Percentiles rank a stretch among this genome's conserved stretches.
Conservation (phyloP, 1,140 invertebrate genomes). For the Euwallacea fornicatus region DNA sequence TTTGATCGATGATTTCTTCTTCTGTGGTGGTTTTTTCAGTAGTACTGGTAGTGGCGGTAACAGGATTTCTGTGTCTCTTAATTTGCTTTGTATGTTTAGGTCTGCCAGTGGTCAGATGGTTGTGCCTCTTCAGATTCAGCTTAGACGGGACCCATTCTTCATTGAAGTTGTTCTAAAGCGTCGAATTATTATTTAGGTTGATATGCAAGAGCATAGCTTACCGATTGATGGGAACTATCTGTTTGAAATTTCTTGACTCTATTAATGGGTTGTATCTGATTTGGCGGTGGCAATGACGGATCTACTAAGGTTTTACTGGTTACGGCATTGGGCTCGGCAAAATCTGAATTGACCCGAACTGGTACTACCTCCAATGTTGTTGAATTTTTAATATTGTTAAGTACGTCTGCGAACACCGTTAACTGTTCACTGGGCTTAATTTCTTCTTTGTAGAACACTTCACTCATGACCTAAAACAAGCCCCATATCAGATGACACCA, state of each 20-base stretch:
- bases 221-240: constrained; percentile 8
- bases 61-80: neutral
- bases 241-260: constrained; percentile 27
- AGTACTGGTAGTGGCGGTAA: constrained; percentile 18
- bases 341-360: constrained; percentile 15
- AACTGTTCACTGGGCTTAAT: constrained; percentile 52
- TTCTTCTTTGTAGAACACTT: constrained; percentile 52
- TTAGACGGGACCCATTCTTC: too few species aligned
- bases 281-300: neutral
- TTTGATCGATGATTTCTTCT: too few species aligned
- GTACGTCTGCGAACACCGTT: constrained; percentile 50
- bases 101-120: neutral
- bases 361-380: constrained; percentile 6
- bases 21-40: constrained; percentile 10
- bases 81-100: neutral
- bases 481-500: neutral
- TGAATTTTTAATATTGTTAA: constrained; percentile 51
- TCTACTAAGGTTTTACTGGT: constrained; percentile 28
- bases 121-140: too few species aligned
- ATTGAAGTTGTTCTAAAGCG: too few species aligned
- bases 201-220: neutral
- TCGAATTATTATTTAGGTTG: too few species aligned
- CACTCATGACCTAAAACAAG: constrained; percentile 43
- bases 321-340: constrained; percentile 23
- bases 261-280: constrained; percentile 3